phyloP scores from a whole-genome alignment of 2,888 invertebrate genomes.

The Hyalella azteca region DNA sequence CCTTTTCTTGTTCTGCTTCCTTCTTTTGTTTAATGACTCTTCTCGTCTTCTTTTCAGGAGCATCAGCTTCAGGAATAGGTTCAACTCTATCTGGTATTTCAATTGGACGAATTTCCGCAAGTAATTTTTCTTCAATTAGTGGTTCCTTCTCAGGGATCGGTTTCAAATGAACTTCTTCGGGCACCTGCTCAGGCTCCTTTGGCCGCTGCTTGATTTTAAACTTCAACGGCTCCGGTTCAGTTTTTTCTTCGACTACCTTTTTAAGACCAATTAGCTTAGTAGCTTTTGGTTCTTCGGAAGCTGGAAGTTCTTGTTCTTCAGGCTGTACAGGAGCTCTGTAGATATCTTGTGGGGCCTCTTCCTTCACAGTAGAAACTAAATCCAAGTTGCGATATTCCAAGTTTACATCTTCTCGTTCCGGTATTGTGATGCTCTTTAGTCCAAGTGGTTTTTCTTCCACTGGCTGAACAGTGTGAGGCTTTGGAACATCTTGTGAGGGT shows the following conservation, averaged over 20 bases:
- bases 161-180: slow-evolving; percentile 37
- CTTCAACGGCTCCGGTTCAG: neutral
- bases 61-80: slow-evolving; percentile 6
- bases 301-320: slow-evolving; percentile 18
- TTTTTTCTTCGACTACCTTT: neutral
- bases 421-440: slow-evolving; percentile 1
- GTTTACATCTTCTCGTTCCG: neutral
- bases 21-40: neutral
- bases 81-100: neutral
- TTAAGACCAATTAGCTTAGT: slow-evolving; percentile 1
- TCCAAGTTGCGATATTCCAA: neutral
- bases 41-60: neutral
- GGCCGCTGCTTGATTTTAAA: slow-evolving; percentile 23
- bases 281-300: slow-evolving; percentile 34
- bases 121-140: neutral
- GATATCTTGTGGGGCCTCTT: neutral
- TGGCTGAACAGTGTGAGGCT: neutral
- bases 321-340: neutral
- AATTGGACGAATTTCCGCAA: neutral
- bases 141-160: slow-evolving; percentile 33
- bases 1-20: slow-evolving; percentile 19
- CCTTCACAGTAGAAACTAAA: neutral
- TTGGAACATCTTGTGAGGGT: neutral
- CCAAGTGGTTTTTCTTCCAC: neutral
- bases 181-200: slow-evolving; percentile 20